Percentiles rank a stretch among this genome's conserved stretches.
Conservation (phyloP, 2,888 invertebrate genomes). For the Limnephilus auricula region DNA sequence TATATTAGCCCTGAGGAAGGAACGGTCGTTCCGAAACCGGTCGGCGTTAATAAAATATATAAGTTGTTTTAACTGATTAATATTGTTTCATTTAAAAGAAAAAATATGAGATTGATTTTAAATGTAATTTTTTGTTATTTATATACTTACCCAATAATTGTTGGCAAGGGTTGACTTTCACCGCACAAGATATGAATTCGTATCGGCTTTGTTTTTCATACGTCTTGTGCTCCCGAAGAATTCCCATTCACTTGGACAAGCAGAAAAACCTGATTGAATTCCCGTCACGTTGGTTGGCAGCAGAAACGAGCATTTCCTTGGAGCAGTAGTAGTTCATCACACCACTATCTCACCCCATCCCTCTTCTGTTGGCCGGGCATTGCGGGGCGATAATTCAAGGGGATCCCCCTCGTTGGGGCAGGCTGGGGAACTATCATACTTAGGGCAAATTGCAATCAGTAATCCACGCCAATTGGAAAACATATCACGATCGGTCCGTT, state of each 20-base stretch:
- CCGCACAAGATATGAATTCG: neutral
- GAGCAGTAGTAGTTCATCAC: conserved; percentile 59
- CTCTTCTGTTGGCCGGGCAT: neutral
- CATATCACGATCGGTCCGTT: conserved; percentile 36
- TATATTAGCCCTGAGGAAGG: too few relatives aligned
- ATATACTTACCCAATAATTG: too few relatives aligned
- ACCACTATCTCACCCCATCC: conserved; percentile 41
- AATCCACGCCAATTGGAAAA: conserved; percentile 46
- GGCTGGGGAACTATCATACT: conserved; percentile 54
- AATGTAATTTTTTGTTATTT: too few relatives aligned
- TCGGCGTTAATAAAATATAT: too few relatives aligned
- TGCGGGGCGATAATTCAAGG: conserved; percentile 38
- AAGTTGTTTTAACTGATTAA: too few relatives aligned
- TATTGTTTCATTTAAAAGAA: too few relatives aligned
- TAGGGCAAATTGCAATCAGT: conserved; percentile 59
- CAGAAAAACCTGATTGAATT: conserved; percentile 64
- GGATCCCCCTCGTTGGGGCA: conserved; percentile 37
- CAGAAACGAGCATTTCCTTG: conserved; percentile 57
- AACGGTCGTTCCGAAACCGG: too few relatives aligned
- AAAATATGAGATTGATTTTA: too few relatives aligned
- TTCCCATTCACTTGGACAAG: conserved; percentile 51
- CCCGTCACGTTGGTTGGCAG: conserved; percentile 62
- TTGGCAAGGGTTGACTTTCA: neutral
- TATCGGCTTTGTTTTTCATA: neutral
- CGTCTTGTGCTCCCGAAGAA: neutral